These are phyloP conservation scores for Acanthopagrus latus DNA, from an alignment of 2,797 vertebrate species.

Conservation along the genomic window DNA sequence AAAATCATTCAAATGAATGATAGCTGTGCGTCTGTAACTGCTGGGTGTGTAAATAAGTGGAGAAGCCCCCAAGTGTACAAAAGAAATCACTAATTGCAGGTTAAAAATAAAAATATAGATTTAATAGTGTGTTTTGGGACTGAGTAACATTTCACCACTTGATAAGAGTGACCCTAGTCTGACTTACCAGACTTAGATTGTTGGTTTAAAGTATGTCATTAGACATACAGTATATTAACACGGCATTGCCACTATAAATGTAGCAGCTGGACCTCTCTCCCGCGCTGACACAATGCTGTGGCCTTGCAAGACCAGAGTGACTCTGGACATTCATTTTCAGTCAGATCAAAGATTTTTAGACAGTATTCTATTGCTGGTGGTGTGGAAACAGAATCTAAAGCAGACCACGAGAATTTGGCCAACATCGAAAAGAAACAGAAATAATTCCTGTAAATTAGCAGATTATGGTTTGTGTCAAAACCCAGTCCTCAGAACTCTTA, in stretches of 20 bases:
- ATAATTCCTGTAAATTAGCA: slow-evolving; percentile 10
- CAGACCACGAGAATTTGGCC: not conserved
- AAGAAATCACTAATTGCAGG: too few relatives aligned
- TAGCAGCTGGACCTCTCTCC: too few relatives aligned
- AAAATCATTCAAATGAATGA: not conserved
- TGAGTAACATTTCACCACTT: not conserved
- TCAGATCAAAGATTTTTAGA: too few relatives aligned
- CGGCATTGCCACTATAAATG: too few relatives aligned
- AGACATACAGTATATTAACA: too few relatives aligned
- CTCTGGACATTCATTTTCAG: not conserved
- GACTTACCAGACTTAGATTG: too few relatives aligned
- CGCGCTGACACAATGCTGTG: too few relatives aligned
- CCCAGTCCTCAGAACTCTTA: slow-evolving; percentile 18
- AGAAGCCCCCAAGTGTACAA: too few relatives aligned
- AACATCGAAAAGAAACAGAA: not conserved
- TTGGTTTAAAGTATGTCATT: too few relatives aligned
- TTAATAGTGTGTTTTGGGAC: not conserved
- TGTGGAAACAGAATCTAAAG: not conserved
- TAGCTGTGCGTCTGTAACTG: not conserved
- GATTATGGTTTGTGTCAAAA: slow-evolving; percentile 4
- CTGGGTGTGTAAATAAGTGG: too few relatives aligned
- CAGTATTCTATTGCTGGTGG: not conserved
- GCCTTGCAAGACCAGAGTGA: not conserved
- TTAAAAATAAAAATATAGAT: not conserved
- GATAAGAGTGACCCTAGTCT: not conserved